Evolutionary conservation across 1,140 invertebrate genomes (phyloP).

Genomic region (Calephelis virginiensis): DNA sequence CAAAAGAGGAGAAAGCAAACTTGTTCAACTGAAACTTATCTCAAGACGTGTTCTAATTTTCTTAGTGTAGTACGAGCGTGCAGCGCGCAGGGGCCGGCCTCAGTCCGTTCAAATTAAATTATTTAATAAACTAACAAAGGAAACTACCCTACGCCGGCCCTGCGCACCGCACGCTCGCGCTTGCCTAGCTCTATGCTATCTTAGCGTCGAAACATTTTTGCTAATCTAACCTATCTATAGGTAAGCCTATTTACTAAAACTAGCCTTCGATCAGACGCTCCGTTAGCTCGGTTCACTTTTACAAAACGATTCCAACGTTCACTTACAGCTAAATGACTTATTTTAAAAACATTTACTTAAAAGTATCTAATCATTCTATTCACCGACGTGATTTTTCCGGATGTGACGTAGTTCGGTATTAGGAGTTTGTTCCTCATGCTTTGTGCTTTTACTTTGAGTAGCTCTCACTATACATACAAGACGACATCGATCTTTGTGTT

Average conservation of each 20-base stretch:
- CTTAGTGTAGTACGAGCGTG: constrained; percentile 47
- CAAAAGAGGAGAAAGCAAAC: constrained; percentile 77
- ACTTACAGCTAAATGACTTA: constrained; percentile 70
- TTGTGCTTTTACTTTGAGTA: constrained; percentile 59
- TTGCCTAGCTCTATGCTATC: constrained; percentile 70
- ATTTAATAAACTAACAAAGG: constrained; percentile 77
- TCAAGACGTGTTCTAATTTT: constrained; percentile 60
- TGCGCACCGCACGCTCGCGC: constrained; percentile 46
- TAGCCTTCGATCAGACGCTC: constrained; percentile 60
- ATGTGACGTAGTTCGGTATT: constrained; percentile 65
- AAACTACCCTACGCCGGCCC: constrained; percentile 67
- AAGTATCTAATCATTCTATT: constrained; percentile 51
- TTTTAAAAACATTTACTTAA: constrained; percentile 73
- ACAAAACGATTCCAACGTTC: constrained; percentile 58
- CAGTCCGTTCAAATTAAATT: constrained; percentile 78
- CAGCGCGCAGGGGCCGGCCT: constrained; percentile 48
- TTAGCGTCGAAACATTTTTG: constrained; percentile 74
- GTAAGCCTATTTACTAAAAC: constrained; percentile 65
- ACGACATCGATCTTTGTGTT: constrained; percentile 45
- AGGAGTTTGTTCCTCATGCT: constrained; percentile 62
- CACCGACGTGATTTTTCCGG: constrained; percentile 60
- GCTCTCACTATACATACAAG: constrained; percentile 47
- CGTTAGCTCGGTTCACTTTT: constrained; percentile 51
- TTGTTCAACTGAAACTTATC: constrained; percentile 74
- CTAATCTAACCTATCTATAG: constrained; percentile 75